phyloP scores from a whole-genome alignment of 2,797 vertebrate species.

The Mycteria americana region DNA sequence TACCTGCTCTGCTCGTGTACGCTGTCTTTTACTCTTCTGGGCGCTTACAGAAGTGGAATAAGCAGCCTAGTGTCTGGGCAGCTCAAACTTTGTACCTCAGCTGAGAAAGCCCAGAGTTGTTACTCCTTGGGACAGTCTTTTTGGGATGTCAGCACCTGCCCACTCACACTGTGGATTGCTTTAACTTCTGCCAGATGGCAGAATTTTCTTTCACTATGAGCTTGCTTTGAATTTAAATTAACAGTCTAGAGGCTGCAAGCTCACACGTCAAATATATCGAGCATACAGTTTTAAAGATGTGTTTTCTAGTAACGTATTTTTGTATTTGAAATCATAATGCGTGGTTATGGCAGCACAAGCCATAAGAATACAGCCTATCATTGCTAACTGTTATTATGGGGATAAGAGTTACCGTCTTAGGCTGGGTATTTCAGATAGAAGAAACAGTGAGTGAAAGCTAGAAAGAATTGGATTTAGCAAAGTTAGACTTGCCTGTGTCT shows the following conservation, averaged over 20 bases:
- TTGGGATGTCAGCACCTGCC: constrained; percentile 10
- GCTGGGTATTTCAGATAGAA: background rate
- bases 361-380: background rate
- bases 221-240: constrained; percentile 33
- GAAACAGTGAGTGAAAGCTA: background rate
- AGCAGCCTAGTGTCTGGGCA: background rate
- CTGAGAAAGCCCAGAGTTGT: background rate
- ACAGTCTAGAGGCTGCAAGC: background rate
- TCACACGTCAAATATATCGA: background rate
- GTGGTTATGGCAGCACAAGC: background rate
- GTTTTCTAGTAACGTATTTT: background rate
- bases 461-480: background rate
- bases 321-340: background rate
- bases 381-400: background rate
- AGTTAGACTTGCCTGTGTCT: background rate
- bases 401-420: background rate
- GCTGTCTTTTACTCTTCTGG: background rate
- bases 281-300: background rate
- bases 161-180: background rate
- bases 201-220: background rate
- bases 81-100: background rate
- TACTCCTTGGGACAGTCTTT: background rate
- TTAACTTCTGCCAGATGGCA: constrained; percentile 25
- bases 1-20: background rate
- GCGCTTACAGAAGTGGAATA: background rate